phyloP scores from a whole-genome alignment of 2,797 vertebrate genomes.

The Amblyopsis hoosieri region DNA sequence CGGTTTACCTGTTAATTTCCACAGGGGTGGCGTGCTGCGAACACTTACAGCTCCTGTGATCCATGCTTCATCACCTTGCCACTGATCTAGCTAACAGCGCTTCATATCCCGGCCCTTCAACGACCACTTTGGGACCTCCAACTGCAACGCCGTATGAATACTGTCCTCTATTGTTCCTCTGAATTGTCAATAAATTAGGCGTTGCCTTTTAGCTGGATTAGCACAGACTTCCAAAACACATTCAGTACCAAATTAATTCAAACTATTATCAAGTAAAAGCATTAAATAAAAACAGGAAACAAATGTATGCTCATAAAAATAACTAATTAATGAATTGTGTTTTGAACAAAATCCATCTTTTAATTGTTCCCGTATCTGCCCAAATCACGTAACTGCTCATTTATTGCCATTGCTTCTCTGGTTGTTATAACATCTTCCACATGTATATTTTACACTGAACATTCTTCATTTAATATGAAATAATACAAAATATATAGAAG shows the following conservation, averaged over 20 bases:
- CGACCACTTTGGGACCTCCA: constrained; percentile 12
- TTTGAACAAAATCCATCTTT: constrained; percentile 3
- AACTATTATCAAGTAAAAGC: not conserved
- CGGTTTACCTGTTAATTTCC: constrained; percentile 77
- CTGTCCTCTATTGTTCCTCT: not conserved
- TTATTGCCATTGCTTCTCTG: constrained; percentile 15
- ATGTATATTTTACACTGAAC: constrained; percentile 3
- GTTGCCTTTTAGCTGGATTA: constrained; percentile 21
- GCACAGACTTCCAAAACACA: not conserved
- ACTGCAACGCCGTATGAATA: not conserved
- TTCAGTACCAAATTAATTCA: too few species aligned
- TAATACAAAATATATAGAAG: constrained; percentile 47
- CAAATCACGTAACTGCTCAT: constrained; percentile 23
- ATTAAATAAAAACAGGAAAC: not conserved
- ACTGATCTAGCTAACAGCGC: constrained; percentile 47
- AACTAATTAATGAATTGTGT: not conserved
- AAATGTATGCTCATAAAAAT: constrained; percentile 1
- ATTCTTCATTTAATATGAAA: constrained; percentile 13
- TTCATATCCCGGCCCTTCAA: constrained; percentile 59
- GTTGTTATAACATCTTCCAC: constrained; percentile 28
- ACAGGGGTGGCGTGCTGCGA: constrained; percentile 72
- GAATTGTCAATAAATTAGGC: constrained; percentile 3
- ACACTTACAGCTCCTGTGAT: constrained; percentile 74
- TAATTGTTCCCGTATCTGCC: constrained; percentile 49
- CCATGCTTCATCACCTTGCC: constrained; percentile 74